Conservation (phyloP, 1,140 invertebrate species). For the Diabrotica undecimpunctata region DNA sequence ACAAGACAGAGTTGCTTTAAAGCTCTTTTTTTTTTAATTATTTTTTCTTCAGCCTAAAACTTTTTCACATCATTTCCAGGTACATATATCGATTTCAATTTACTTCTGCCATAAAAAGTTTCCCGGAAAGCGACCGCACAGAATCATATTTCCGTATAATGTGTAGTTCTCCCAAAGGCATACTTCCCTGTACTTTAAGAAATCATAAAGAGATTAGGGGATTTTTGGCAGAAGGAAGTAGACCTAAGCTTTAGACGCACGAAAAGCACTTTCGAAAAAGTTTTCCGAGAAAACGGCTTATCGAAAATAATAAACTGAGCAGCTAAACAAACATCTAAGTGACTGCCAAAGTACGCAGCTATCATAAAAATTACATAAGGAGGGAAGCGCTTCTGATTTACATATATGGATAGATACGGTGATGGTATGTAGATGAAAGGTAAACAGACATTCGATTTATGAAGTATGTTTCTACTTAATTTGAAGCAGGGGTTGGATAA, state of each 20-base stretch:
- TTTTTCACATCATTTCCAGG: no score
- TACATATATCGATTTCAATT: no score
- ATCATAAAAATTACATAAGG: conserved; percentile 18
- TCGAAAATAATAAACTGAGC: conserved; percentile 31
- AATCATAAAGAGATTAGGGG: conserved; percentile 34
- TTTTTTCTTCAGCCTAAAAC: no score
- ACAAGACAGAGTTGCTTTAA: no score
- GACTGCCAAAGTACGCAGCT: conserved; percentile 6
- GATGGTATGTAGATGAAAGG: no score
- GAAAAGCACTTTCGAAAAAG: conserved; percentile 29
- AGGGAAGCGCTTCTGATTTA: conserved; percentile 8
- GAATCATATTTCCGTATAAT: not conserved
- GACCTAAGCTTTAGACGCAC: conserved; percentile 28
- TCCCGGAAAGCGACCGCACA: no score
- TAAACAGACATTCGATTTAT: no score
- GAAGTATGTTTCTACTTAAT: no score
- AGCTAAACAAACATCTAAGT: conserved; percentile 11
- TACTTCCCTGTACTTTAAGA: conserved; percentile 22
- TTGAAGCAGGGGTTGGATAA: no score
- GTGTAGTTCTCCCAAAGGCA: not conserved
- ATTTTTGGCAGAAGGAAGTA: conserved; percentile 17
- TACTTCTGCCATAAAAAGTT: no score
- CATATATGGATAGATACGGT: not conserved
- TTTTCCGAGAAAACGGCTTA: conserved; percentile 26
- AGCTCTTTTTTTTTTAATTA: no score